Evolutionary conservation across 1,140 invertebrate species (phyloP).

Genomic region (Trichonephila inaurata): DNA sequence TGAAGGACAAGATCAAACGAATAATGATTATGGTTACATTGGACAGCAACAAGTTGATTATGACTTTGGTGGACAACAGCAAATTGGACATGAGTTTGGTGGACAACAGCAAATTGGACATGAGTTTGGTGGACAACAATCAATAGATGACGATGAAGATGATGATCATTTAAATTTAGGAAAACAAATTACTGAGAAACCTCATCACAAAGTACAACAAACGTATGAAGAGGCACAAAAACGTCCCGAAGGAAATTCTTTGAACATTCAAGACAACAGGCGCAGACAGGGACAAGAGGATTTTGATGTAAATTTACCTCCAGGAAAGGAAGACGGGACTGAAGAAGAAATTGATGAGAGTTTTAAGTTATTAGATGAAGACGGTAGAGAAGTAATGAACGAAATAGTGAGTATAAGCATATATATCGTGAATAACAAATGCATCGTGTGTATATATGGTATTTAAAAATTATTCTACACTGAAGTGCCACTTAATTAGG

Average conservation of each 20-base stretch:
- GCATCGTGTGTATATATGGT: too few species aligned
- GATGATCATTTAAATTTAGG: too few species aligned
- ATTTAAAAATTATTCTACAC: too few species aligned
- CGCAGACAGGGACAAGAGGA: not conserved
- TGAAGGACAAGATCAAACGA: not conserved
- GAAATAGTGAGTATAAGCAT: not conserved
- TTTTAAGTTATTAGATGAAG: not conserved
- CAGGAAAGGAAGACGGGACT: not conserved
- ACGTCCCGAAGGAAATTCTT: not conserved
- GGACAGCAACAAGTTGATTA: not conserved
- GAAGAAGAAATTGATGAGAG: not conserved
- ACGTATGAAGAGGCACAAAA: not conserved
- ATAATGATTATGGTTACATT: not conserved
- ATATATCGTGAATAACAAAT: too few species aligned
- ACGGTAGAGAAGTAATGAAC: not conserved
- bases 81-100: not conserved
- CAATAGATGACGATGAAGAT: not conserved
- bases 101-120: not conserved
- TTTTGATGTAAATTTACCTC: not conserved
- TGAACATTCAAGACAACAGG: not conserved
- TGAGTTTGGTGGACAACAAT: slow-evolving; percentile 21
- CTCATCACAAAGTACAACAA: not conserved
- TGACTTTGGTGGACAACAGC: not conserved
- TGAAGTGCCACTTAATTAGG: too few species aligned
- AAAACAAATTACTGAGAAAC: not conserved